Percentiles rank a stretch among this genome's conserved stretches.
Evolutionary conservation across 2,113 vertebrate species (phyloP).

Genomic region (Alethe diademata): DNA sequence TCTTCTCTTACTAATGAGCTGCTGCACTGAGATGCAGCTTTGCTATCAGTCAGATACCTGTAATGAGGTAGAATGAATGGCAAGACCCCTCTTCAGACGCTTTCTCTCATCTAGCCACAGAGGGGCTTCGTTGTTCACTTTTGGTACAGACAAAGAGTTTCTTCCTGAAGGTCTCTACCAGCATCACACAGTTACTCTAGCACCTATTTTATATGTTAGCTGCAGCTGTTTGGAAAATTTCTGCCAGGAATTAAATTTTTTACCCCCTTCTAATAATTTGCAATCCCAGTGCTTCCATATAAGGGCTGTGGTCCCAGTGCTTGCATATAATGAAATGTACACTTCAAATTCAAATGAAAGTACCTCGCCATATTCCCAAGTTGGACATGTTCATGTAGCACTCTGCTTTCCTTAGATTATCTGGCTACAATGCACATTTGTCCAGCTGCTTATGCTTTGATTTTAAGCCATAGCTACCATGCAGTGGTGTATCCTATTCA

Average conservation of each 20-base stretch:
- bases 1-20: constrained; percentile 75
- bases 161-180: constrained; percentile 2
- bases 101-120: constrained; percentile 43
- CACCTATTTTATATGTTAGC: background rate
- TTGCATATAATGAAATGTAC: background rate
- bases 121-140: constrained; percentile 40
- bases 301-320: background rate
- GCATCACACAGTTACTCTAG: background rate
- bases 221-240: background rate
- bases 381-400: background rate
- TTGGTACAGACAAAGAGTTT: constrained; percentile 37
- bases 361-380: background rate
- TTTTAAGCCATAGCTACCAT: background rate
- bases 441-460: background rate
- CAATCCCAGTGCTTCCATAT: background rate
- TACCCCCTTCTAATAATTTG: background rate
- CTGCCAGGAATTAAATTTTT: background rate
- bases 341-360: background rate
- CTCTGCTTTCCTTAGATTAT: background rate
- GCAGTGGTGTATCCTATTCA: background rate
- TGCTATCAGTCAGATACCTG: constrained; percentile 60
- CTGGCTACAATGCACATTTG: background rate
- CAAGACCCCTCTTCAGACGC: constrained; percentile 39
- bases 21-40: constrained; percentile 46
- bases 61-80: constrained; percentile 67